These are phyloP conservation scores for Leptocoma aspasia DNA, from an alignment of 2,113 vertebrate species.

Conservation along the genomic window DNA sequence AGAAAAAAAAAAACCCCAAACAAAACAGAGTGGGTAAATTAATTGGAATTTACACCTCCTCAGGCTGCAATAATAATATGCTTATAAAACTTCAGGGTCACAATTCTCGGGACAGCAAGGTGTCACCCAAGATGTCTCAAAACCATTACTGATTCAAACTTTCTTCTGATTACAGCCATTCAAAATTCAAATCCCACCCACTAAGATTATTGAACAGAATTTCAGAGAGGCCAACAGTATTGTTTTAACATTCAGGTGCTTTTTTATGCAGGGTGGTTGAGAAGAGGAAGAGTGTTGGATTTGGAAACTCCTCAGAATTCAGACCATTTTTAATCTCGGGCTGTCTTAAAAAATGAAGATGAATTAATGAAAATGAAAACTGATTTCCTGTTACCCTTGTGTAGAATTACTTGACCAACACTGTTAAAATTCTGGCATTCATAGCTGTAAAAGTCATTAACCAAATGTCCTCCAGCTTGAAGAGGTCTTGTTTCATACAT, in stretches of 20 bases:
- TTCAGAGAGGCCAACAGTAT: background rate
- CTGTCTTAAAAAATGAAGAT: conserved; percentile 31
- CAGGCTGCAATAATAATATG: background rate
- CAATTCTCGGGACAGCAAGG: background rate
- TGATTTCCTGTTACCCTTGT: conserved; percentile 6
- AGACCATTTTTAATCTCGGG: background rate
- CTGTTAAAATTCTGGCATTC: background rate
- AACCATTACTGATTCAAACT: background rate
- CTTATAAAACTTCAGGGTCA: background rate
- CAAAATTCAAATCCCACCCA: background rate
- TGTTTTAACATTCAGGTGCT: background rate
- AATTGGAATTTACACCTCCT: background rate
- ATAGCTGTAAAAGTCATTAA: conserved; percentile 13
- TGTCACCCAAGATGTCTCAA: background rate
- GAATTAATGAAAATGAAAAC: conserved; percentile 29
- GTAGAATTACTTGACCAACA: background rate
- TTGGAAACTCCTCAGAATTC: background rate
- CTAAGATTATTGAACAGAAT: background rate
- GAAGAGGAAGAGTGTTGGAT: background rate
- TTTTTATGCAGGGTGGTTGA: background rate
- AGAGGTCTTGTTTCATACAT: background rate
- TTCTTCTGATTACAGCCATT: background rate
- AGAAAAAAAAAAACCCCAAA: background rate
- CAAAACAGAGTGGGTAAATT: background rate
- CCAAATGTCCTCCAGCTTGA: background rate